Conservation (phyloP, 2,113 vertebrate species). For the Chauna torquata region DNA sequence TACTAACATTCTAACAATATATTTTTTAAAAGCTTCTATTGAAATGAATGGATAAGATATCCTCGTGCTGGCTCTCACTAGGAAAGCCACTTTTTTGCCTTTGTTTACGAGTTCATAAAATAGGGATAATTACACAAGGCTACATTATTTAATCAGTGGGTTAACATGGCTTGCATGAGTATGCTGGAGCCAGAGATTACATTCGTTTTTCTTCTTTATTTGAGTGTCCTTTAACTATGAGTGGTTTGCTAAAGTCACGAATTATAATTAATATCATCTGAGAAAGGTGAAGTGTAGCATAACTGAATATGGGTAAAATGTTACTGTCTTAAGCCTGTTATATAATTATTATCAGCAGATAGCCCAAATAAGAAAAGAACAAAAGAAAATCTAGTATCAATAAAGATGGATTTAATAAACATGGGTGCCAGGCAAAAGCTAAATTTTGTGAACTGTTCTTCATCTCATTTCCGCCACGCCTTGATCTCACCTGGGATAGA, state of each 20-base stretch:
- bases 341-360: background rate
- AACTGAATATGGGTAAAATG: background rate
- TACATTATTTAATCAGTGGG: background rate
- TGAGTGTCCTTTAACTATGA: background rate
- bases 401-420: background rate
- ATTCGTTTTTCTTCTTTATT: constrained; percentile 14
- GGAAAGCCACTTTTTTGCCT: background rate
- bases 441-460: background rate
- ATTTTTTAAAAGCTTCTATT: background rate
- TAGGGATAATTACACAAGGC: background rate
- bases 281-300: background rate
- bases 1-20: background rate
- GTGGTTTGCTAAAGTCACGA: background rate
- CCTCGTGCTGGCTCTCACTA: background rate
- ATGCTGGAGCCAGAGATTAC: background rate
- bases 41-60: background rate
- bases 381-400: background rate
- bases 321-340: background rate
- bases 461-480: background rate
- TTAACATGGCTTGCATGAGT: background rate
- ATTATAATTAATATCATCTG: constrained; percentile 16
- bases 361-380: background rate
- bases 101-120: background rate
- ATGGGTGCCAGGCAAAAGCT: background rate
- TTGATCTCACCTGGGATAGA: background rate